These are phyloP conservation scores for Corythaixoides concolor DNA, from an alignment of 2,113 vertebrate genomes.

Conservation along the genomic window DNA sequence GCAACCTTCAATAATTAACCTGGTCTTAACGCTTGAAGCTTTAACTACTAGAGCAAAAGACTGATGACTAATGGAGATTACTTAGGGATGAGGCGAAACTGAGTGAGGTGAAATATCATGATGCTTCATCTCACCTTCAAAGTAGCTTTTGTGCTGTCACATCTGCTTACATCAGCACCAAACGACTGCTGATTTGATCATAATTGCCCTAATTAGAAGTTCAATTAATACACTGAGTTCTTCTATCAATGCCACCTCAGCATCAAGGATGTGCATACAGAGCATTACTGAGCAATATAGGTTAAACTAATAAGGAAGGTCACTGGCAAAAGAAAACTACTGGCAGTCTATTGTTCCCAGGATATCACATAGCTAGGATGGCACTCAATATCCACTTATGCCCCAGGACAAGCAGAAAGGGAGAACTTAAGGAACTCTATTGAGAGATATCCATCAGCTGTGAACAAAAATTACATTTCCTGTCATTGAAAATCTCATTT, in stretches of 20 bases:
- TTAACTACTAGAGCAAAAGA: not conserved
- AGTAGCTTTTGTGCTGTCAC: constrained; percentile 48
- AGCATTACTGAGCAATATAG: not conserved
- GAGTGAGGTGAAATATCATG: not conserved
- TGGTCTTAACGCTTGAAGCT: not conserved
- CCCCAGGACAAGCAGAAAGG: constrained; percentile 33
- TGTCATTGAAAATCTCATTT: constrained; percentile 44
- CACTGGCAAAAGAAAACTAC: constrained; percentile 6
- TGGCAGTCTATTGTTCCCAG: not conserved
- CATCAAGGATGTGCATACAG: not conserved
- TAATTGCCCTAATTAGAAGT: constrained; percentile 56
- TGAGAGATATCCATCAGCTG: constrained; percentile 56
- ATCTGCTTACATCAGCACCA: constrained; percentile 62
- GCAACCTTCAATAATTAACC: not conserved
- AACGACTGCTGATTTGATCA: constrained; percentile 63
- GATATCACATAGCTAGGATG: not conserved
- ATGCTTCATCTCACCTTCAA: constrained; percentile 47
- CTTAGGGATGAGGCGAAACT: not conserved
- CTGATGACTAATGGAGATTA: not conserved
- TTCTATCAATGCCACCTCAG: constrained; percentile 40
- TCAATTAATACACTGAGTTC: constrained; percentile 59
- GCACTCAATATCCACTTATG: constrained; percentile 34
- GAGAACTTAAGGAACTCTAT: constrained; percentile 23
- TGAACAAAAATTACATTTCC: constrained; percentile 55
- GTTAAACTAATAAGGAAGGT: not conserved